A percentile compares a stretch with the other conserved stretches of the same genome.
These are phyloP conservation scores for Numenius arquata DNA, from an alignment of 2,113 vertebrate species.

Conservation along the genomic window DNA sequence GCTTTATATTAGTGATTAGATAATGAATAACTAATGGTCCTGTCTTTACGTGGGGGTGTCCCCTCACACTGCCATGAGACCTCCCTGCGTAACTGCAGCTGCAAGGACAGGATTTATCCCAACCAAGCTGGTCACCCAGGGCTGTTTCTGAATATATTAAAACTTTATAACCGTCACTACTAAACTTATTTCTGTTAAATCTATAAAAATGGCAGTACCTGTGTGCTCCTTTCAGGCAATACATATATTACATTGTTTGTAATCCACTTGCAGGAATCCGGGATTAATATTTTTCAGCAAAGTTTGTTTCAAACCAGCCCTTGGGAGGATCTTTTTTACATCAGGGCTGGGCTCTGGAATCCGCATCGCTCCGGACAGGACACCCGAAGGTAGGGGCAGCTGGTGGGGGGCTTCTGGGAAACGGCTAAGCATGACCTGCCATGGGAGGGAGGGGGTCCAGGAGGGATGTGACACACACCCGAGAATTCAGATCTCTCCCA, in stretches of 20 bases:
- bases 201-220: neutral
- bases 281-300: neutral
- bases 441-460: neutral
- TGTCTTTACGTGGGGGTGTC: accelerated
- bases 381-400: neutral
- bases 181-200: neutral
- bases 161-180: neutral
- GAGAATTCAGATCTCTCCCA: neutral
- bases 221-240: accelerated
- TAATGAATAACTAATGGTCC: neutral
- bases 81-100: accelerated
- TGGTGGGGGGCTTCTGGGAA: neutral
- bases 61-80: neutral
- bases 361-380: accelerated
- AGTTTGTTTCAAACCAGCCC: neutral
- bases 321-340: neutral
- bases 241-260: accelerated
- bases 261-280: neutral
- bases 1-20: neutral
- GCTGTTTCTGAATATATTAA: neutral
- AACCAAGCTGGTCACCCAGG: neutral
- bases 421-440: accelerated
- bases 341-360: neutral
- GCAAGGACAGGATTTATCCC: neutral
- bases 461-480: neutral